Evolutionary conservation across 2,888 invertebrate genomes (phyloP).

Genomic region (Ormyrus pomaceus): DNA sequence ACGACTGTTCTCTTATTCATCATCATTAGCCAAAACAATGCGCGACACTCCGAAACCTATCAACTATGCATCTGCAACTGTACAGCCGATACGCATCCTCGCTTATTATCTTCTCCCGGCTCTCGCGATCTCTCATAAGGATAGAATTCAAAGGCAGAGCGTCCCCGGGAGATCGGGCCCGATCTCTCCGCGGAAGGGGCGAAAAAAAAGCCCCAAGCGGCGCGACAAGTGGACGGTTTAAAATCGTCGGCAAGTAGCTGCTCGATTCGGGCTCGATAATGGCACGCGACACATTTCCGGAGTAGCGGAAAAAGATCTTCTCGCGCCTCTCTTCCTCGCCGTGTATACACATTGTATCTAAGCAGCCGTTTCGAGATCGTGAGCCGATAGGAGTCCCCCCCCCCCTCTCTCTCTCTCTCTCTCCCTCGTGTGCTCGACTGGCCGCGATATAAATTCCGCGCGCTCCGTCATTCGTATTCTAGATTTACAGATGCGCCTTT

Average conservation of each 20-base stretch:
- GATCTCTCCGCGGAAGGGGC: not conserved
- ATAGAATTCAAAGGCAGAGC: too few relatives aligned
- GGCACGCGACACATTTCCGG: constrained; percentile 39
- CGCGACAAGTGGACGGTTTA: too few relatives aligned
- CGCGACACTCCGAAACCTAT: not conserved
- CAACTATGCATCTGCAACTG: constrained; percentile 9
- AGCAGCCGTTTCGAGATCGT: constrained; percentile 8
- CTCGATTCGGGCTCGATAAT: not conserved
- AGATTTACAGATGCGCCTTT: constrained; percentile 12
- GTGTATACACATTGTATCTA: not conserved
- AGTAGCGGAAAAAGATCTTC: not conserved
- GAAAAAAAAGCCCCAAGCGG: not conserved
- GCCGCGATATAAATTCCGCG: constrained; percentile 32
- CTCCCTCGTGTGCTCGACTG: not conserved
- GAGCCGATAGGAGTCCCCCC: not conserved
- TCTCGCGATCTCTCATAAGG: not conserved
- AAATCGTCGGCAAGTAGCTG: not conserved
- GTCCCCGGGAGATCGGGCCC: not conserved
- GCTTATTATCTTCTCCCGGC: not conserved
- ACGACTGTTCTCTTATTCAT: too few relatives aligned
- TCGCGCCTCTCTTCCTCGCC: not conserved
- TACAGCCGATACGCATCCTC: not conserved
- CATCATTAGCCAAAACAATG: not conserved
- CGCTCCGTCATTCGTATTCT: constrained; percentile 20
- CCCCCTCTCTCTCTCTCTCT: too few relatives aligned